phyloP scores from a whole-genome alignment of 2,888 invertebrate species.

The Chymomyza procnemis region DNA sequence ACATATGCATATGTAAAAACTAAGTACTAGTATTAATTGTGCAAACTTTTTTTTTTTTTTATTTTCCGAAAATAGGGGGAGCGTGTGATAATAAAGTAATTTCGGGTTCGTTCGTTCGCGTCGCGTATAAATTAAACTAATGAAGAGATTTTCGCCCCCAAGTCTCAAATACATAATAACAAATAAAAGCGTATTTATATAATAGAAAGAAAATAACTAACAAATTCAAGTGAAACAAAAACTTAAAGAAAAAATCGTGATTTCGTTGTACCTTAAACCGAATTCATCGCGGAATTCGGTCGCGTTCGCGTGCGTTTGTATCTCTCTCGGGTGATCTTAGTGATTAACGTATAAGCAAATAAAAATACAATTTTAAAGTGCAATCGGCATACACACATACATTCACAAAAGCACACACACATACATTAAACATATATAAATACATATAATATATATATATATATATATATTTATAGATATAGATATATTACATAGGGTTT shows the following conservation, averaged over 20 bases:
- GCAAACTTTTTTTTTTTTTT: slow-evolving; percentile 21
- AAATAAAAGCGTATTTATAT: slow-evolving; percentile 34
- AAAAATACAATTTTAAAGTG: slow-evolving; percentile 23
- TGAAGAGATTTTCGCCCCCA: slow-evolving; percentile 77
- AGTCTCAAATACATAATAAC: slow-evolving; percentile 65
- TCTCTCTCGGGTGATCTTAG: slow-evolving; percentile 79
- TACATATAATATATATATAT: slow-evolving; percentile 17
- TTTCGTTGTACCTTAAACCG: slow-evolving; percentile 80
- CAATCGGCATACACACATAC: slow-evolving; percentile 25
- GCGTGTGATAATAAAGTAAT: slow-evolving; percentile 74
- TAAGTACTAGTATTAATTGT: slow-evolving; percentile 39
- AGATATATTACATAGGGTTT: slow-evolving; percentile 37
- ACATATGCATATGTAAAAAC: slow-evolving; percentile 29
- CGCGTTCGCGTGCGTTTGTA: slow-evolving; percentile 78
- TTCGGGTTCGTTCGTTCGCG: slow-evolving; percentile 75
- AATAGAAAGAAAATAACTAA: slow-evolving; percentile 13
- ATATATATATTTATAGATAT: slow-evolving; percentile 45
- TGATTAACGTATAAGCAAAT: slow-evolving; percentile 71
- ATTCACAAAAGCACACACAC: slow-evolving; percentile 26
- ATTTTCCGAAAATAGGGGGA: slow-evolving; percentile 53
- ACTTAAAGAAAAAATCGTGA: slow-evolving; percentile 74
- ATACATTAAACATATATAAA: slow-evolving; percentile 33
- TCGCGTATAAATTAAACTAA: slow-evolving; percentile 65
- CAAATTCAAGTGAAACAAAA: slow-evolving; percentile 32
- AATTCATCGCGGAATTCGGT: slow-evolving; percentile 79